Evolutionary conservation across 2,888 invertebrate genomes (phyloP), one percentile per base, ranked within the genome.

Genomic region (Platerodrilus igneus): DNA sequence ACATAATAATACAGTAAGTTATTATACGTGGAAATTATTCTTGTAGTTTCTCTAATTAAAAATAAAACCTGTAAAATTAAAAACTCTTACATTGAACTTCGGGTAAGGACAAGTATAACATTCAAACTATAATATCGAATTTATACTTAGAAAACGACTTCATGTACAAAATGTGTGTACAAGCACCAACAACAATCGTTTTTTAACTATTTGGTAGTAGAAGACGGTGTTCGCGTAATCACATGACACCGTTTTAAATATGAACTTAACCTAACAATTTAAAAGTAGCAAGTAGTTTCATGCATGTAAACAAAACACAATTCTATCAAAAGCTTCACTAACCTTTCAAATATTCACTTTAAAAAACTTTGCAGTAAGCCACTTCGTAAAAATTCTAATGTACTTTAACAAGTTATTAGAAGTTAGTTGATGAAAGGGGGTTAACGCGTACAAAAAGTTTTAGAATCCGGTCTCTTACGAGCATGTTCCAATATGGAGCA

Each of bases 401-500:
- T 51, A 59, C 55, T 61, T 63, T 58, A 37, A 51, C 54, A 59
- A 62, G 55, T 60, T 62, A 44, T 33, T 44, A 57, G 58, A 62
- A 61, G 60, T 62, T 60, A 50, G 50, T 52, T 49, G 51, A 57
- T 57, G 58, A 56, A 54, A 62, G 56, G 55, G 56, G 56, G 53
- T 54, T 52, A 57, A 60, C 59, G 57, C 61, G 60, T 59, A 55
- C 53, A 59, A 59, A 64, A 63, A 60, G 54, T 63, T 64, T 62
- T 58, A 52, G 57, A 56, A 54, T 56, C 55, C 53, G 57, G 57
- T 56, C 59, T 52, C 58, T 60, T 56, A 58, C 59, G 61, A 54
- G 61, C 62, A 62, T 62, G 61, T 60, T 60, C 62, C 62, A 59
- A 60, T 61, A 61, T 61, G 59, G 62, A 55, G 52, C 52, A 52